phyloP scores from a whole-genome alignment of 2,797 vertebrate genomes.

The Manis javanica region DNA sequence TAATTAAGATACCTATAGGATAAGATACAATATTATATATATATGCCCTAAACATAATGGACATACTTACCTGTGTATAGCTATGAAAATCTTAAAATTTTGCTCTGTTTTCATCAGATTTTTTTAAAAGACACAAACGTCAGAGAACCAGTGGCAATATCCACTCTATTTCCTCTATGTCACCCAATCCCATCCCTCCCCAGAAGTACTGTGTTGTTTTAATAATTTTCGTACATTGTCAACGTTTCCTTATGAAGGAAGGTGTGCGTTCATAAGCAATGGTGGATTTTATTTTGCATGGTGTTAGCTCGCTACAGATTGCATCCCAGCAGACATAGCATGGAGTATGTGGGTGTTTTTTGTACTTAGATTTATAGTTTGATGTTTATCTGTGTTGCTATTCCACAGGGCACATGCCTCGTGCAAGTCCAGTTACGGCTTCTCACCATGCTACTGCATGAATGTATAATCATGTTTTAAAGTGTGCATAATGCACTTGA shows the following conservation, averaged over 20 bases:
- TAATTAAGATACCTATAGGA: background rate
- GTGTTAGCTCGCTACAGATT: rapidly evolving
- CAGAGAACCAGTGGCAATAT: background rate
- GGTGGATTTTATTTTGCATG: background rate
- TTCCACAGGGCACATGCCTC: background rate
- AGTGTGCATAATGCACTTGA: rapidly evolving
- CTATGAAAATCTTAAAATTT: background rate
- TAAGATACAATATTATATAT: background rate
- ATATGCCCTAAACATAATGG: background rate
- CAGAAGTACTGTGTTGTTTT: background rate
- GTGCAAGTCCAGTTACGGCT: background rate
- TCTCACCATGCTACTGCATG: background rate
- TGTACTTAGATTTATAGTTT: background rate
- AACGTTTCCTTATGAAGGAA: background rate
- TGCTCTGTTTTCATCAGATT: background rate
- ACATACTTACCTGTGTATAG: background rate
- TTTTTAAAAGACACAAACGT: background rate
- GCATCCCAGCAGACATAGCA: background rate
- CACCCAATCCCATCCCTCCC: background rate
- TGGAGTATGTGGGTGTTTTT: background rate
- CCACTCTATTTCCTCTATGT: background rate
- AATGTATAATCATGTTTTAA: background rate
- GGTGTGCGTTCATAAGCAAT: background rate
- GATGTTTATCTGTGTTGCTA: background rate
- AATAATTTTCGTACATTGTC: too few relatives aligned